A percentile compares a stretch with the other conserved stretches of the same genome.
Evolutionary conservation across 2,113 vertebrate species (phyloP).

Genomic region (Cinclus cinclus): DNA sequence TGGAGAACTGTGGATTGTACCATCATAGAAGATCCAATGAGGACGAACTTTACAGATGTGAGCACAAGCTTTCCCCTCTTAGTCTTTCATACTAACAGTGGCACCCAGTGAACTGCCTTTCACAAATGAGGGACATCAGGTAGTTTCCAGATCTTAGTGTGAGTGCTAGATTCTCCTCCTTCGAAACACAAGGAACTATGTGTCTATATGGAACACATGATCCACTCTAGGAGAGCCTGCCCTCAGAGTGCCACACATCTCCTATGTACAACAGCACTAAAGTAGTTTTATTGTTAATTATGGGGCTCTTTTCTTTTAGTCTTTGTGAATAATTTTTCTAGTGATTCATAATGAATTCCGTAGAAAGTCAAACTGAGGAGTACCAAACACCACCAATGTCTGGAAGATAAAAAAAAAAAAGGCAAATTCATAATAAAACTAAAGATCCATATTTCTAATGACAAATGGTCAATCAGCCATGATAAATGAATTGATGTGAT

Average conservation of each 20-base stretch:
- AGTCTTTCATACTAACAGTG: not conserved
- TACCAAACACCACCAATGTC: not conserved
- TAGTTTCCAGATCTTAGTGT: not conserved
- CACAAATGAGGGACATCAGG: not conserved
- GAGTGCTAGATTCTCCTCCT: not conserved
- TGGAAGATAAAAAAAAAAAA: not conserved
- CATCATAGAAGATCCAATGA: not conserved
- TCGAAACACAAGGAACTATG: not conserved
- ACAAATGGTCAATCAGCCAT: not conserved
- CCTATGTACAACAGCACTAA: not conserved
- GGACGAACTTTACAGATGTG: not conserved
- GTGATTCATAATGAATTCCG: not conserved
- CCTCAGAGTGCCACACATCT: not conserved
- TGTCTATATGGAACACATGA: not conserved
- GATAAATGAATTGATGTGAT: not conserved
- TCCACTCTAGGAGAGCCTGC: not conserved
- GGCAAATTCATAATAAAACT: not conserved
- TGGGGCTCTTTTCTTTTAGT: not conserved
- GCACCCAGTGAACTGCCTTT: not conserved
- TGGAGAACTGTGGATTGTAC: not conserved
- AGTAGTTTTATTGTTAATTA: not conserved
- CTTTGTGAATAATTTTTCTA: not conserved
- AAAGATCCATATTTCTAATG: not conserved
- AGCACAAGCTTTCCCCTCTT: not conserved
- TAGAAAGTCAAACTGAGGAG: not conserved